Base-by-base conservation (phyloP, 2,113 vertebrate species). In the cattle (Bos taurus) region DNA sequence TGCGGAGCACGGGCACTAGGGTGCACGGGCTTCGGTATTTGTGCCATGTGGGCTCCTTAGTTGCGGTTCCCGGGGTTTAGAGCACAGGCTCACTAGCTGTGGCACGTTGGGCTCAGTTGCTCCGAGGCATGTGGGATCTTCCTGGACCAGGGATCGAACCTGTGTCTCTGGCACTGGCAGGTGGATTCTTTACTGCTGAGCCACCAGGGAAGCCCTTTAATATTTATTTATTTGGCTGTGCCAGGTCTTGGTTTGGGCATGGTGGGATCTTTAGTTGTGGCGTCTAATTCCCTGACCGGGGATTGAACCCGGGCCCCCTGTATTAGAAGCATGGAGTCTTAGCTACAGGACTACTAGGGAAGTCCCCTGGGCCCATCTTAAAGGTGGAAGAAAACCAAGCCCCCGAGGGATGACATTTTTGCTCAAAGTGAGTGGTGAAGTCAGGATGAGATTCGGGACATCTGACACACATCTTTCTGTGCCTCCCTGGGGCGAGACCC, bases 161-260 rank as follows among this genome's bases (percentile, higher is more conserved):
- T 12, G 19, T 71, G 67, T 40, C 19, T 40, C 67, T 0, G 0
- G n/a, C n/a, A 71, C 0, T 40, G 19, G n/a, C 67, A 12, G 67
- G 67, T 0, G 0, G 67, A 71, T 71, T 71, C 67, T 23, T 71
- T 71, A 36, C 67, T 10, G 11, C 17, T 36, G 64, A 71, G n/a
- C 67, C 19, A 71, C 67, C 67, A 71, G 10, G 19, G n/a, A 71
- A 71, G 67, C n/a, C 67, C 67, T 40, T 71, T 71, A 23, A 12
- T 23, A 40, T 71, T 74, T 74, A 36, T 36, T 71, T 12, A 74
- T 23, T 74, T 74, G n/a, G 67, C n/a, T 74, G n/a, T 40, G n/a
- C 67, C n/a, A 23, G 67, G 67, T 74, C 67, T 40, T 40, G 36
- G n/a, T 40, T 74, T 71, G 11, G 10, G n/a, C 19, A 40, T 23